A percentile compares a stretch with the other conserved stretches of the same genome.
Conservation (phyloP, 2,888 invertebrate genomes). For the Acronicta leporina region DNA sequence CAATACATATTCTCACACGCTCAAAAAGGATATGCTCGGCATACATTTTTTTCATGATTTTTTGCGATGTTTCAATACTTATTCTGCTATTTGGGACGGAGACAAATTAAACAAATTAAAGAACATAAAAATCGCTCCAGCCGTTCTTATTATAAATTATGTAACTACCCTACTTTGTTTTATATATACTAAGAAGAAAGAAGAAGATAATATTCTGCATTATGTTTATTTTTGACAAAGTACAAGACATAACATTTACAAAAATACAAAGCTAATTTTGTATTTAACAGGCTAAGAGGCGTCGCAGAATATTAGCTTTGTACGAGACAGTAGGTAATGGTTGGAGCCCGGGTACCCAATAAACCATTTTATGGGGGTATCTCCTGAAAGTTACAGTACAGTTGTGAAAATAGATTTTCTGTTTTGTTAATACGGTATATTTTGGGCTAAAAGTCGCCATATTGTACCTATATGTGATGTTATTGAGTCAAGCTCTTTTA, state of each 20-base stretch:
- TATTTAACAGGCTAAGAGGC: not conserved
- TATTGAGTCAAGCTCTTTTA: not conserved
- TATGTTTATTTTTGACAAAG: not conserved
- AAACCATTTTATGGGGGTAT: conserved; percentile 50
- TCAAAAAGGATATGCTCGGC: too few relatives aligned
- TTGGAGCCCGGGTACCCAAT: conserved; percentile 26
- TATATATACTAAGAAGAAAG: too few relatives aligned
- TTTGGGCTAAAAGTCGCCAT: not conserved
- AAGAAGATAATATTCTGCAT: too few relatives aligned
- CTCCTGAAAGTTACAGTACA: conserved; percentile 38
- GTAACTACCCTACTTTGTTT: too few relatives aligned
- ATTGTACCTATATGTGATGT: too few relatives aligned
- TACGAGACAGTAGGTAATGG: conserved; percentile 19
- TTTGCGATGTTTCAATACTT: too few relatives aligned
- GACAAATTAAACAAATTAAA: too few relatives aligned
- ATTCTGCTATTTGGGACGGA: too few relatives aligned
- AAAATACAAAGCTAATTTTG: conserved; percentile 6
- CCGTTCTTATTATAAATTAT: too few relatives aligned
- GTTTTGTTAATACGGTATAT: conserved; percentile 16
- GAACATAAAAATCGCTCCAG: too few relatives aligned
- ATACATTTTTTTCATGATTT: too few relatives aligned
- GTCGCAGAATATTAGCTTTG: conserved; percentile 38
- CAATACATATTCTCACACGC: too few relatives aligned
- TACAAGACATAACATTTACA: conserved; percentile 1
- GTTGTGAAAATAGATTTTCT: conserved; percentile 39